These are phyloP conservation scores for Kryptopterus vitreolus DNA, from an alignment of 2,797 vertebrate genomes.

Conservation along the genomic window DNA sequence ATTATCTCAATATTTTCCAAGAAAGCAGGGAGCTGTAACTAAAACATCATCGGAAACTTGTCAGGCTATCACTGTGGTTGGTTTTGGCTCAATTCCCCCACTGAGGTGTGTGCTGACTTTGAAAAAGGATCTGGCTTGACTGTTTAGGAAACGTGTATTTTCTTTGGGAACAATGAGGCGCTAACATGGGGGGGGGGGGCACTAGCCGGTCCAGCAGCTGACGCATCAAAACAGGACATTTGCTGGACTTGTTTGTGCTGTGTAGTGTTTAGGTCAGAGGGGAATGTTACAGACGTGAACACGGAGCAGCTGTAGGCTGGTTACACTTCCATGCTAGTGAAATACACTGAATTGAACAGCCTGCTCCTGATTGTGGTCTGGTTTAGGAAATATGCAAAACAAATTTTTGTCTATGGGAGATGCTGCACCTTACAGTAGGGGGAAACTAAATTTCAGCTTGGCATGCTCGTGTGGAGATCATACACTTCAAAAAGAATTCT, in stretches of 20 bases:
- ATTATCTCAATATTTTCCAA: neutral
- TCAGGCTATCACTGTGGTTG: conserved; percentile 16
- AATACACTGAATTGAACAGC: conserved; percentile 42
- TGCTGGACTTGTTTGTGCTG: conserved; percentile 20
- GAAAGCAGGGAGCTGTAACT: neutral
- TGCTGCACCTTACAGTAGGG: conserved; percentile 18
- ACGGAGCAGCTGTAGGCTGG: conserved; percentile 7
- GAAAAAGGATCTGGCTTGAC: conserved; percentile 40
- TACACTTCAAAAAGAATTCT: conserved; percentile 54
- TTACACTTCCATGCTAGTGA: conserved; percentile 8
- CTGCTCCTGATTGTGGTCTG: conserved; percentile 41
- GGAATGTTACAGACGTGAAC: conserved; percentile 24
- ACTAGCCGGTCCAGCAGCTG: conserved; percentile 40
- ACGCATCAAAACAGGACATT: conserved; percentile 40
- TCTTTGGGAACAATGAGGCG: conserved; percentile 45
- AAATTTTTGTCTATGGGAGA: conserved; percentile 40
- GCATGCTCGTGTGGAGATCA: conserved; percentile 13
- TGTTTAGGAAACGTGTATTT: conserved; percentile 40
- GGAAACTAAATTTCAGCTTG: conserved; percentile 33
- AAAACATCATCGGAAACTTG: conserved; percentile 1
- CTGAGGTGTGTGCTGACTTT: conserved; percentile 41
- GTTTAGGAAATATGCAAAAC: conserved; percentile 52
- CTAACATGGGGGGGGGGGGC: conserved; percentile 33
- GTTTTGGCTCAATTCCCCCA: conserved; percentile 21
- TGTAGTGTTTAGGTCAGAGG: conserved; percentile 19